A percentile compares a stretch with the other conserved stretches of the same genome.
These are phyloP conservation scores for Chloebia gouldiae DNA, from an alignment of 2,113 vertebrate genomes.

Conservation along the genomic window DNA sequence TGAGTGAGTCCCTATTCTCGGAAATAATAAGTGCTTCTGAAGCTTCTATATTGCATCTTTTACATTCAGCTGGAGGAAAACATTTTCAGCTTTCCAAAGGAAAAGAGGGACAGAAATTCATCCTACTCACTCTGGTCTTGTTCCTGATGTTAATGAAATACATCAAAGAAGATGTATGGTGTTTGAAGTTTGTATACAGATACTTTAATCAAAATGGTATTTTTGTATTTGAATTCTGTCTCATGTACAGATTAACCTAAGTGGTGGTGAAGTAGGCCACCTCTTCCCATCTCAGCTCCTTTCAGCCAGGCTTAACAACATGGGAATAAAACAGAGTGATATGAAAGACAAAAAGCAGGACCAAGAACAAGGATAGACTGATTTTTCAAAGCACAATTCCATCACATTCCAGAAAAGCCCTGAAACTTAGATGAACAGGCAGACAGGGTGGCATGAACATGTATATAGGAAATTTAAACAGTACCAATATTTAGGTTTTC, in stretches of 20 bases:
- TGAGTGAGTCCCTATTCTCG: background rate
- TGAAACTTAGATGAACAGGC: background rate
- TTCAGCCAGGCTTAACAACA: background rate
- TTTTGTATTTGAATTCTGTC: background rate
- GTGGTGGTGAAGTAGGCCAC: background rate
- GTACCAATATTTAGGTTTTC: background rate
- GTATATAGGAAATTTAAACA: background rate
- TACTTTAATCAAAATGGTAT: background rate
- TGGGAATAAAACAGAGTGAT: background rate
- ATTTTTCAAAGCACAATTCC: background rate
- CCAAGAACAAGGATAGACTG: background rate
- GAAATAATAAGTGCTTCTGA: background rate
- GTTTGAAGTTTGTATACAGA: conserved; percentile 5
- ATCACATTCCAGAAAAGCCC: background rate
- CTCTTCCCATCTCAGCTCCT: background rate
- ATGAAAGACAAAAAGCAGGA: background rate
- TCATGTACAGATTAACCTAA: background rate
- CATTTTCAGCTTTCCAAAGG: background rate
- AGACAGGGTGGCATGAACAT: background rate
- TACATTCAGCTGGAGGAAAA: background rate
- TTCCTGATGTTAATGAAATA: conserved; percentile 15
- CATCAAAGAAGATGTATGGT: background rate
- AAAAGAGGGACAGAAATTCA: background rate
- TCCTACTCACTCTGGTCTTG: background rate
- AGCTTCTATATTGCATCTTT: background rate